A percentile compares a stretch with the other conserved stretches of the same genome.
phyloP scores from a whole-genome alignment of 1,140 invertebrate genomes.

The Lepidurus couesii region DNA sequence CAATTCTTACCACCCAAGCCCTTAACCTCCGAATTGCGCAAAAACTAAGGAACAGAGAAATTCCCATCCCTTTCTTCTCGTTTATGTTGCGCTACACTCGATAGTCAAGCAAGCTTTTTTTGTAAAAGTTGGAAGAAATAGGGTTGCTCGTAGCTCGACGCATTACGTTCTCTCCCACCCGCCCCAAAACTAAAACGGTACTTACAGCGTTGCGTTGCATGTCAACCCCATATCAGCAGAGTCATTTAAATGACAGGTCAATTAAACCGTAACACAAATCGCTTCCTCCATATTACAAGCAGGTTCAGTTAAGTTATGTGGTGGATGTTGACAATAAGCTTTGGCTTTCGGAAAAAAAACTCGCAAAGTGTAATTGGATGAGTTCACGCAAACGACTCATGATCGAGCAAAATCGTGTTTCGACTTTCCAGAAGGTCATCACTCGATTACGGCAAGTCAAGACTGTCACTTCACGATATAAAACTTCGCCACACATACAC shows the following conservation, averaged over 20 bases:
- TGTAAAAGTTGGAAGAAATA: too few species aligned
- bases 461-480: not conserved
- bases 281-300: not conserved
- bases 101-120: too few species aligned
- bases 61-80: too few species aligned
- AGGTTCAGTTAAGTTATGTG: not conserved
- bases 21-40: too few species aligned
- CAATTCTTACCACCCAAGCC: not conserved
- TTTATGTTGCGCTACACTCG: too few species aligned
- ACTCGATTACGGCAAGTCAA: not conserved
- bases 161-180: too few species aligned
- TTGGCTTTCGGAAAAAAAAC: not conserved
- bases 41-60: too few species aligned
- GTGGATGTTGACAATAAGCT: not conserved
- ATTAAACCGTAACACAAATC: not conserved
- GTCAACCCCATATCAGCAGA: not conserved
- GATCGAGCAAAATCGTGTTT: not conserved
- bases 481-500: not conserved
- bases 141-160: too few species aligned
- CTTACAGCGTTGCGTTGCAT: too few species aligned
- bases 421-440: not conserved
- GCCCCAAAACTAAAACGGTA: too few species aligned
- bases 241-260: not conserved
- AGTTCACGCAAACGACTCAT: not conserved
- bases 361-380: not conserved